A percentile compares a stretch with the other conserved stretches of the same genome.
phyloP scores from a whole-genome alignment of 2,113 vertebrate species.

The Actenoides hombroni region DNA sequence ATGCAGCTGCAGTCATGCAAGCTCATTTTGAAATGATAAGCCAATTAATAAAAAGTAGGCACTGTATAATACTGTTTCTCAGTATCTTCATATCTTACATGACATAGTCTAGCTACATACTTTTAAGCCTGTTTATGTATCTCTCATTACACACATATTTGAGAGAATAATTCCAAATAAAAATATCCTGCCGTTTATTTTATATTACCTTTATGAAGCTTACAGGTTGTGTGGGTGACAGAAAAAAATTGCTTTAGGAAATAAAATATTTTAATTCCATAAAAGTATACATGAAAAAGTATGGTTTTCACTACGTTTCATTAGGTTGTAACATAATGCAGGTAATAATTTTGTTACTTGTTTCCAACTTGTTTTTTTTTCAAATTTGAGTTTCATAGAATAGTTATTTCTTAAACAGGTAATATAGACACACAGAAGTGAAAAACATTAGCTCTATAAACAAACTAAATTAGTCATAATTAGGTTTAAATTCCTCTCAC shows the following conservation, averaged over 20 bases:
- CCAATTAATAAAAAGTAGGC: neutral
- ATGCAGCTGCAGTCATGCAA: neutral
- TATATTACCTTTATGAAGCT: neutral
- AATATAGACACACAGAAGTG: neutral
- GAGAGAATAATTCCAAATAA: neutral
- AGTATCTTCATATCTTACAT: neutral
- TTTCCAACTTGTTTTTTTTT: neutral
- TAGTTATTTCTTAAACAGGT: neutral
- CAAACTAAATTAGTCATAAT: neutral
- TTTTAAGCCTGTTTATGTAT: neutral
- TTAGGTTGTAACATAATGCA: neutral
- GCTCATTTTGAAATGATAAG: neutral
- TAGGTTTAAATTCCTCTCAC: conserved; percentile 29
- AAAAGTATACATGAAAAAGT: neutral
- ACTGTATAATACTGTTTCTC: neutral
- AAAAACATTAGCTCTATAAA: conserved; percentile 16
- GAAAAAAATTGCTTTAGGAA: neutral
- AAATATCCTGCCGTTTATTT: neutral
- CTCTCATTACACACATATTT: neutral
- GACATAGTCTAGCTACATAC: neutral
- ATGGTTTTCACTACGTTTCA: neutral
- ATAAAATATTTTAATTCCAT: neutral
- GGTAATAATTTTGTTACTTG: neutral
- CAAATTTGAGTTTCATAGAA: neutral
- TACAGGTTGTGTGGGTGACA: neutral